phyloP scores from a whole-genome alignment of 1,140 invertebrate genomes.

The Bombus superbus region DNA sequence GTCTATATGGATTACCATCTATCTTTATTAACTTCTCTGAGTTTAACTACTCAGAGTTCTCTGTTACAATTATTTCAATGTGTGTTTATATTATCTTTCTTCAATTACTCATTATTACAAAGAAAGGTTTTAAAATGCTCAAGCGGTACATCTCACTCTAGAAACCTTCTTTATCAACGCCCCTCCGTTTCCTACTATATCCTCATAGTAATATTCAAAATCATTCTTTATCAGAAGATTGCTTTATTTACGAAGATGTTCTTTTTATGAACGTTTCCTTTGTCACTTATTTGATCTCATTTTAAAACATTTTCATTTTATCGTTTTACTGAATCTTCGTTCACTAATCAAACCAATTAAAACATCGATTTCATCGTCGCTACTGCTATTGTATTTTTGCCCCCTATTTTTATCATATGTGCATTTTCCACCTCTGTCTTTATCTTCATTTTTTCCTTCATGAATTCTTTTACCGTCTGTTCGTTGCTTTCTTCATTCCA shows the following conservation, averaged over 20 bases:
- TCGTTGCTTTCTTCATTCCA: no score
- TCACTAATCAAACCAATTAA: no score
- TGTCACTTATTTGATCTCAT: not conserved
- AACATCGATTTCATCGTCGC: no score
- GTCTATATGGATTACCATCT: no score
- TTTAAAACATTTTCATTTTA: not conserved
- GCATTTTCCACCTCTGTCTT: no score
- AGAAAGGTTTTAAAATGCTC: no score
- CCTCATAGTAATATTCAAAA: not conserved
- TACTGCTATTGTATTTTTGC: no score
- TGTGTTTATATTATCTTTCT: not conserved
- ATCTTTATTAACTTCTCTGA: no score
- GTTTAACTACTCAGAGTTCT: no score
- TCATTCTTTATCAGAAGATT: conserved; percentile 18
- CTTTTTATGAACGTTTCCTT: not conserved
- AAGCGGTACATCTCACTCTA: not conserved
- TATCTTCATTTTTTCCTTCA: no score
- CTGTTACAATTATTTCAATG: not conserved
- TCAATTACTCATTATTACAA: not conserved
- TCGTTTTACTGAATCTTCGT: not conserved
- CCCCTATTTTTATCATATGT: no score
- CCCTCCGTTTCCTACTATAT: conserved; percentile 3
- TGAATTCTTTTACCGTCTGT: no score
- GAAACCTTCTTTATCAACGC: conserved; percentile 18
- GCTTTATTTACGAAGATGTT: conserved; percentile 21